phyloP scores from a whole-genome alignment of 2,888 invertebrate species.

The Idaea straminata region DNA sequence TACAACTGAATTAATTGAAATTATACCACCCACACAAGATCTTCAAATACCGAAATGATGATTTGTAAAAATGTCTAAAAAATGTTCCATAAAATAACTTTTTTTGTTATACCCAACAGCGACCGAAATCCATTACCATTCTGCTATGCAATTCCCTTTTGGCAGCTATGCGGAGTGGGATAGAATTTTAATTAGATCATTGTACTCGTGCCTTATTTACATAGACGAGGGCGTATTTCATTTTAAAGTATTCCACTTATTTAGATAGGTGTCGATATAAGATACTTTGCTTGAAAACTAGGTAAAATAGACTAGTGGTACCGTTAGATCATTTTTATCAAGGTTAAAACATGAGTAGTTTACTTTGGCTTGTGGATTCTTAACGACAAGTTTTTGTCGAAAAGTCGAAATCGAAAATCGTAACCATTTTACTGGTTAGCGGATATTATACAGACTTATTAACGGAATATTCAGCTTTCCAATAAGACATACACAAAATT shows the following conservation, averaged over 20 bases:
- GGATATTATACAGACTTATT: too few species aligned
- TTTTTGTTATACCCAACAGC: not conserved
- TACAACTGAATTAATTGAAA: too few species aligned
- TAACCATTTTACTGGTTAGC: too few species aligned
- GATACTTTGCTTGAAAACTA: not conserved
- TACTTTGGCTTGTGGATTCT: too few species aligned
- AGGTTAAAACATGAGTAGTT: not conserved
- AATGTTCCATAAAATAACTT: not conserved
- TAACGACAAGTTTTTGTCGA: too few species aligned
- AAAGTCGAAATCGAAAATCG: too few species aligned
- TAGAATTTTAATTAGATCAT: conserved; percentile 28
- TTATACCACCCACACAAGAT: too few species aligned
- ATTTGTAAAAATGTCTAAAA: not conserved
- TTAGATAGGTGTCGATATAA: conserved; percentile 1
- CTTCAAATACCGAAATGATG: too few species aligned
- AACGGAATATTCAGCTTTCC: too few species aligned
- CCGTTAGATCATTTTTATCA: not conserved
- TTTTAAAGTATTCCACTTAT: not conserved
- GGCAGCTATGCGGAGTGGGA: conserved; percentile 7
- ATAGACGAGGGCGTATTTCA: not conserved
- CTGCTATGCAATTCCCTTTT: conserved; percentile 25
- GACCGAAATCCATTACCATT: conserved; percentile 17
- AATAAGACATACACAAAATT: too few species aligned
- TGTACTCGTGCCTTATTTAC: conserved; percentile 18
- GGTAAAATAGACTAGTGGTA: not conserved